Percentiles rank a stretch among this genome's conserved stretches.
Conservation (phyloP, 2,888 invertebrate species). For the Timema podura region DNA sequence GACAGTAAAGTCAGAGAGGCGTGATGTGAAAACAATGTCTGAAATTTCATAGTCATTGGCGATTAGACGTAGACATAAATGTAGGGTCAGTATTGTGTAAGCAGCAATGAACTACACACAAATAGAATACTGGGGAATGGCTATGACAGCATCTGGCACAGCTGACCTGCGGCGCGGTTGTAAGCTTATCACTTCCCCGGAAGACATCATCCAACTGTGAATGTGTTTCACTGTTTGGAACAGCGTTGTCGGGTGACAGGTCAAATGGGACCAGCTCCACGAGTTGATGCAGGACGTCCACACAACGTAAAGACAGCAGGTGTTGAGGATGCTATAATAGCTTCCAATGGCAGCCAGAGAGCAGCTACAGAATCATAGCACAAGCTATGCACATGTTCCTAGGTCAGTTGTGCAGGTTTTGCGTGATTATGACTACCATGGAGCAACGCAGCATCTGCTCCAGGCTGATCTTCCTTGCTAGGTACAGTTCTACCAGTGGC, state of each 20-base stretch:
- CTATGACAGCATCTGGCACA: background rate
- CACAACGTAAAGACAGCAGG: background rate
- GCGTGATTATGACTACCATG: background rate
- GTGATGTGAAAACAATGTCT: no score
- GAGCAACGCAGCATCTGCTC: background rate
- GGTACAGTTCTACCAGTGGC: slow-evolving; percentile 8
- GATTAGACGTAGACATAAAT: no score
- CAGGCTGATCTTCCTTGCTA: background rate
- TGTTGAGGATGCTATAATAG: background rate
- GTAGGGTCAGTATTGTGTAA: no score
- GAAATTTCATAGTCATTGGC: no score
- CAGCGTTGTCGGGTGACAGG: background rate
- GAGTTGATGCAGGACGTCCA: background rate
- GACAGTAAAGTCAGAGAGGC: no score
- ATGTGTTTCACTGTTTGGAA: background rate
- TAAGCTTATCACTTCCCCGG: background rate
- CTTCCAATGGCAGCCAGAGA: background rate
- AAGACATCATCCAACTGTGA: background rate
- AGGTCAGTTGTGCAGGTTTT: background rate
- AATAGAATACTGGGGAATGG: background rate
- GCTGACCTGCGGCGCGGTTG: background rate
- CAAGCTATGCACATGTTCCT: background rate
- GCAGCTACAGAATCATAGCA: background rate
- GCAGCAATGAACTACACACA: no score
- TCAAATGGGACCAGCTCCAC: slow-evolving; percentile 1